These are phyloP conservation scores for Hemistola chrysoprasaria DNA, from an alignment of 2,888 invertebrate species.

Conservation along the genomic window DNA sequence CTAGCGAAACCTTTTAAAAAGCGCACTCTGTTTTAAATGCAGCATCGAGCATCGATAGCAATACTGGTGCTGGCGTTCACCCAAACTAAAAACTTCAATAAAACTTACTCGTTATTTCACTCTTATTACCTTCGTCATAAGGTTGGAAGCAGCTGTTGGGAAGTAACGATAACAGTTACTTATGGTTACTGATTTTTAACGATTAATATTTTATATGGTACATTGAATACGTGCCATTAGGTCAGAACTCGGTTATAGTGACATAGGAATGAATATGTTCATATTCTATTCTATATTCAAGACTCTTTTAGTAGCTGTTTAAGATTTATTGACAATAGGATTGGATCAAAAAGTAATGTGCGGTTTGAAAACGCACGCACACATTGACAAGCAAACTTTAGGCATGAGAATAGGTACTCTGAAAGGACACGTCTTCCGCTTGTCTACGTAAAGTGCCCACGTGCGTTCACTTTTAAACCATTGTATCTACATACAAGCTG, in stretches of 20 bases:
- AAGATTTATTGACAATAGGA: too few relatives aligned
- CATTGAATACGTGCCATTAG: constrained; percentile 24
- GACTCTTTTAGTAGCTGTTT: too few relatives aligned
- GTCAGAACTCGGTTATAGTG: neutral
- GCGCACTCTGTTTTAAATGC: constrained; percentile 24
- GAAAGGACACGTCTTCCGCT: too few relatives aligned
- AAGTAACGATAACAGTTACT: constrained; percentile 17
- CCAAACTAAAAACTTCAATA: constrained; percentile 23
- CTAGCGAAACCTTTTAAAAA: constrained; percentile 21
- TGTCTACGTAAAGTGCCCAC: too few relatives aligned
- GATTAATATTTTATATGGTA: constrained; percentile 27
- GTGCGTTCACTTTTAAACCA: too few relatives aligned
- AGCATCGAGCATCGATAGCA: constrained; percentile 23
- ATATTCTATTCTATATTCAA: constrained; percentile 9
- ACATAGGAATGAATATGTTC: constrained; percentile 11
- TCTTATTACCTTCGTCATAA: constrained; percentile 10
- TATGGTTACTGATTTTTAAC: constrained; percentile 29
- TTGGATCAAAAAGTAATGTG: too few relatives aligned
- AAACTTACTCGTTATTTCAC: constrained; percentile 9
- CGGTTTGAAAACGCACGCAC: too few relatives aligned
- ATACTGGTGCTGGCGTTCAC: constrained; percentile 17
- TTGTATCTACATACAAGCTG: too few relatives aligned
- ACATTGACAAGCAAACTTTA: too few relatives aligned
- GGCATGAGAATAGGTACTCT: too few relatives aligned
- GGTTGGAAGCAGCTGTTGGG: constrained; percentile 7